Conservation (phyloP, 1,140 invertebrate genomes). For the Philaenus spumarius region DNA sequence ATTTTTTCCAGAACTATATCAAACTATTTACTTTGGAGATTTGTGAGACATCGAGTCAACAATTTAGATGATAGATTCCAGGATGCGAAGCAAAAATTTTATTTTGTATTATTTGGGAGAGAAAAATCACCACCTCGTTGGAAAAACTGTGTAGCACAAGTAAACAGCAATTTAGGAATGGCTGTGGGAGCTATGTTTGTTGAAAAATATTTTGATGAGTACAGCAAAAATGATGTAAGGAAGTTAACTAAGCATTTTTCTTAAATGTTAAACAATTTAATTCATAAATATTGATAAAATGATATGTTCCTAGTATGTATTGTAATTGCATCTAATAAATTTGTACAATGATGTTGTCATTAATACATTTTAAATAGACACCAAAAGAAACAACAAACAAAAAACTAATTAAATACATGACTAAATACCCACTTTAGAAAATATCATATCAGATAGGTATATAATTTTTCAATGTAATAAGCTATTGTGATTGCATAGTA, state of each 20-base stretch:
- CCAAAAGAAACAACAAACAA: too few relatives aligned
- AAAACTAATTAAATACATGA: too few relatives aligned
- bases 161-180: constrained; percentile 78
- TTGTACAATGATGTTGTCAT: too few relatives aligned
- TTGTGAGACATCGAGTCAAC: constrained; percentile 76
- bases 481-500: too few relatives aligned
- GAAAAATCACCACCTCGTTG: constrained; percentile 67
- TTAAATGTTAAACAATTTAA: too few relatives aligned
- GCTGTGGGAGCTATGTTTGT: constrained; percentile 79
- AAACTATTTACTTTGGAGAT: constrained; percentile 81
- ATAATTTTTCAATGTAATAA: too few relatives aligned
- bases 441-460: too few relatives aligned
- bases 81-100: constrained; percentile 54
- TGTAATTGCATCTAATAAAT: too few relatives aligned
- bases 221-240: constrained; percentile 67
- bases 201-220: constrained; percentile 74
- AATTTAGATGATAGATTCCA: constrained; percentile 76
- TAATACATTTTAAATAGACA: too few relatives aligned
- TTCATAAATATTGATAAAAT: too few relatives aligned
- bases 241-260: neutral
- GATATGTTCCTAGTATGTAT: too few relatives aligned
- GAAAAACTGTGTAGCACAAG: constrained; percentile 76
- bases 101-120: constrained; percentile 62
- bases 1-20: constrained; percentile 33
- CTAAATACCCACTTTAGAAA: too few relatives aligned